Evolutionary conservation across 1,140 invertebrate genomes (phyloP).

Genomic region (Drosophila burlai): DNA sequence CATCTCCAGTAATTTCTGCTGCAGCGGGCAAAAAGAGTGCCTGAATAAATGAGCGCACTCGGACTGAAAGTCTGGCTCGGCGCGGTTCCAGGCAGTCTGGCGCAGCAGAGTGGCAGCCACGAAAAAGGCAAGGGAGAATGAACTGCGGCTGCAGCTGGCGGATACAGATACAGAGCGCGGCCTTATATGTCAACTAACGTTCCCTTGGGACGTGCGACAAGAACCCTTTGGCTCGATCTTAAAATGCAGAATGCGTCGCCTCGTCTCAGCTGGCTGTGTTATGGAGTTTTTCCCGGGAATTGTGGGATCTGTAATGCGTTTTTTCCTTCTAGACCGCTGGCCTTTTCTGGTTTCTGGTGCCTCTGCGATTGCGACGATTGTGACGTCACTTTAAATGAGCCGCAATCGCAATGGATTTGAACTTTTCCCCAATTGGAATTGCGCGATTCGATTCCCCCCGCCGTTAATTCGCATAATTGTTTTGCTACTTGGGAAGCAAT

Average conservation of each 20-base stretch:
- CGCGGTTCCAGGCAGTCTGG: conserved; percentile 54
- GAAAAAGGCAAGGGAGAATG: conserved; percentile 19
- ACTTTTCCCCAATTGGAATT: conserved; percentile 31
- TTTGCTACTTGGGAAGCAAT: conserved; percentile 59
- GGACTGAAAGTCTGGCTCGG: not conserved
- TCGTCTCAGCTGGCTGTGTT: conserved; percentile 19
- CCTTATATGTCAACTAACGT: conserved; percentile 56
- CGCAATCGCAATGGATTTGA: conserved; percentile 40
- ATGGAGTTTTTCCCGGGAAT: conserved; percentile 54
- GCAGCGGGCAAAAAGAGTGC: conserved; percentile 11
- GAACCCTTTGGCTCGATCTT: conserved; percentile 47
- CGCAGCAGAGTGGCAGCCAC: conserved; percentile 21
- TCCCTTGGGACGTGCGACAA: conserved; percentile 45
- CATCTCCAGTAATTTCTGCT: conserved; percentile 37
- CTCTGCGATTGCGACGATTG: conserved; percentile 6
- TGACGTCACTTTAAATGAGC: conserved; percentile 49
- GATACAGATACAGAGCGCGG: not conserved
- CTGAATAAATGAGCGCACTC: conserved; percentile 37
- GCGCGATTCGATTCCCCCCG: conserved; percentile 10
- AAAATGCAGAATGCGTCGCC: conserved; percentile 51
- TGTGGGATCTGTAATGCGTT: conserved; percentile 37
- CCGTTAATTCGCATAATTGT: conserved; percentile 50
- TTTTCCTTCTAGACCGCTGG: conserved; percentile 25
- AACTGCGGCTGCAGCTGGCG: conserved; percentile 11
- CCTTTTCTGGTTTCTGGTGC: conserved; percentile 18